A percentile compares a stretch with the other conserved stretches of the same genome.
phyloP scores from a whole-genome alignment of 1,140 invertebrate species.

The Cotesia typhae region DNA sequence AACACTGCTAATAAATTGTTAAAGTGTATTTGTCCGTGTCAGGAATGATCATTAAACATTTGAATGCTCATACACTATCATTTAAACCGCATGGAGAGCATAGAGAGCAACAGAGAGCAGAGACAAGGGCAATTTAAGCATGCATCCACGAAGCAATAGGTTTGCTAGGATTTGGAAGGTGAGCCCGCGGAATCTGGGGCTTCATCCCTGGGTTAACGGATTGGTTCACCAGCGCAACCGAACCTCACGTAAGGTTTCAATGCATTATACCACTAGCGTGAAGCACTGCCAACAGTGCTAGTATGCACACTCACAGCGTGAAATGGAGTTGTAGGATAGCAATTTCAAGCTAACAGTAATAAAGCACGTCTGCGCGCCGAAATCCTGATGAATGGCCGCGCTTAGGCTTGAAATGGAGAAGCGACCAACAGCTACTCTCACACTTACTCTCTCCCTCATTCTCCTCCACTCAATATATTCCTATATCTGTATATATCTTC shows the following conservation, averaged over 20 bases:
- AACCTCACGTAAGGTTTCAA: constrained; percentile 60
- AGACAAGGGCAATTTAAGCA: constrained; percentile 35
- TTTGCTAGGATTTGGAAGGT: constrained; percentile 44
- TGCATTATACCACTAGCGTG: constrained; percentile 49
- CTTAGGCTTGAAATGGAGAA: constrained; percentile 68
- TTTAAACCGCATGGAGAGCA: constrained; percentile 11
- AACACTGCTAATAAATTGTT: neutral
- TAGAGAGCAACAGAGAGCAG: constrained; percentile 17
- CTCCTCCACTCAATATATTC: constrained; percentile 14
- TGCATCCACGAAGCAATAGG: constrained; percentile 40
- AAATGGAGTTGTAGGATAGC: constrained; percentile 68
- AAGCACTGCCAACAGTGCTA: constrained; percentile 35
- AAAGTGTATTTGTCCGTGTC: neutral
- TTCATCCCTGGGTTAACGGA: constrained; percentile 53
- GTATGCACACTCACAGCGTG: constrained; percentile 50
- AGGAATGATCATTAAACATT: constrained; percentile 14
- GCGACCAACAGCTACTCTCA: constrained; percentile 60
- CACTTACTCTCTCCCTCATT: constrained; percentile 55
- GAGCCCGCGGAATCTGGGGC: constrained; percentile 41
- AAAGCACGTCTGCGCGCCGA: constrained; percentile 68
- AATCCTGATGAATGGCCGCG: constrained; percentile 68
- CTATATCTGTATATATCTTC: constrained; percentile 18
- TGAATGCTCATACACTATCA: neutral
- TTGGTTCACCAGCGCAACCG: constrained; percentile 52
- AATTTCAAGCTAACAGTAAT: constrained; percentile 66